Conservation (phyloP, 2,888 invertebrate species). For the Metopia argyrocephala region DNA sequence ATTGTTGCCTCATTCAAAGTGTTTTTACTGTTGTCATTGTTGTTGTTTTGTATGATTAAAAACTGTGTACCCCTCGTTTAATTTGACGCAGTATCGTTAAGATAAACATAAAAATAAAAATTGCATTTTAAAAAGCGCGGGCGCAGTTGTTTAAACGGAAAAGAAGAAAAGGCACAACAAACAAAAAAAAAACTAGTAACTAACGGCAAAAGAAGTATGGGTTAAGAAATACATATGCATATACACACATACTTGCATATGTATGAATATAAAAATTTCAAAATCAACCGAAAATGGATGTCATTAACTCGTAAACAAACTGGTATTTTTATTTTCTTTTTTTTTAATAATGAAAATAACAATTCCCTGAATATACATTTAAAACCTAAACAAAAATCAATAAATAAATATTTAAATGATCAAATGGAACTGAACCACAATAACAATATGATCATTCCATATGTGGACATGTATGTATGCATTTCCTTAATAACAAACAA, state of each 20-base stretch:
- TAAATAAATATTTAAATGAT: slow-evolving; percentile 29
- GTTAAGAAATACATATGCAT: neutral
- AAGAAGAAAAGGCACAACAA: neutral
- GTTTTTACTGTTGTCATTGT: slow-evolving; percentile 24
- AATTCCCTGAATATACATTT: slow-evolving; percentile 26
- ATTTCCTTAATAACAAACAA: slow-evolving; percentile 16
- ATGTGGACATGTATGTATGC: neutral
- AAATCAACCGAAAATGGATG: slow-evolving; percentile 36
- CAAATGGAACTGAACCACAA: slow-evolving; percentile 12
- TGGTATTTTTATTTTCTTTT: no score
- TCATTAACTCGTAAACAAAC: slow-evolving; percentile 45
- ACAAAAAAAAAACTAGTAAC: neutral
- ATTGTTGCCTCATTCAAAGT: slow-evolving; percentile 30
- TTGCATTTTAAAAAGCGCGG: slow-evolving; percentile 51
- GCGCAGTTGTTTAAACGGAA: slow-evolving; percentile 56
- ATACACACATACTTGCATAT: neutral
- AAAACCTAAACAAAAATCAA: slow-evolving; percentile 21
- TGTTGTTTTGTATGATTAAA: neutral
- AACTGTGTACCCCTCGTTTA: neutral
- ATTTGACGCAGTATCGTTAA: slow-evolving; percentile 41
- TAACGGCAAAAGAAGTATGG: neutral
- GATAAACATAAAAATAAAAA: slow-evolving; percentile 49
- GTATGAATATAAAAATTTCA: slow-evolving; percentile 6
- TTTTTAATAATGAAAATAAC: slow-evolving; percentile 40
- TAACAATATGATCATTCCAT: neutral